These are phyloP conservation scores for Clarias batrachus DNA, from an alignment of 2,113 vertebrate species.

Conservation along the genomic window DNA sequence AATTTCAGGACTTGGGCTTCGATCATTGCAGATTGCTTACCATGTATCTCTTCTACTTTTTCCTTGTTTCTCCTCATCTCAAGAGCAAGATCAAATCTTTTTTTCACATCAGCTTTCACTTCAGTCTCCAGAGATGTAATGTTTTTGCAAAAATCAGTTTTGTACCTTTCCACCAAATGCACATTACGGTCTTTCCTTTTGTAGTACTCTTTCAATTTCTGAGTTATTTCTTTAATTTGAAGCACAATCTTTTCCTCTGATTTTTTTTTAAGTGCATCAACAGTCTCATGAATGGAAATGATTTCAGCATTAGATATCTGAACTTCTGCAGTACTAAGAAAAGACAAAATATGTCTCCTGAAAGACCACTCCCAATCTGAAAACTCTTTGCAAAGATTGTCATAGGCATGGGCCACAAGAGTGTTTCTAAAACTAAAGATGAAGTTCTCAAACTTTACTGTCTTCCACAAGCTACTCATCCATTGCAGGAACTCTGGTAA, in stretches of 20 bases:
- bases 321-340: no score
- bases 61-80: slow-evolving; percentile 14
- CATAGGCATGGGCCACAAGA: slow-evolving; percentile 54
- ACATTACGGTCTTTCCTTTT: slow-evolving; percentile 47
- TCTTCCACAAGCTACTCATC: slow-evolving; percentile 61
- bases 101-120: slow-evolving; percentile 23
- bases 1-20: slow-evolving; percentile 57
- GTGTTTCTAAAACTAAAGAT: slow-evolving; percentile 56
- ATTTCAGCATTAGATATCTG: neutral
- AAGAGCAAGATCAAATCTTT: slow-evolving; percentile 36
- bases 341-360: neutral
- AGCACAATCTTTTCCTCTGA: neutral
- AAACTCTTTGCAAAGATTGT: slow-evolving; percentile 44
- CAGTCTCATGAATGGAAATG: neutral
- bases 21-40: slow-evolving; percentile 45
- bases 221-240: slow-evolving; percentile 21
- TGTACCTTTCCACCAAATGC: slow-evolving; percentile 66
- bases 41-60: slow-evolving; percentile 48
- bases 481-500: slow-evolving; percentile 56
- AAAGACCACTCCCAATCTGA: slow-evolving; percentile 47
- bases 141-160: slow-evolving; percentile 54
- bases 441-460: slow-evolving; percentile 68
- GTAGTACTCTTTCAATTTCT: slow-evolving; percentile 56
- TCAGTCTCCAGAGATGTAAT: slow-evolving; percentile 52
- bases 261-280: slow-evolving; percentile 23